These are phyloP conservation scores for Cetonia aurata DNA, from an alignment of 2,888 invertebrate genomes.

Conservation along the genomic window DNA sequence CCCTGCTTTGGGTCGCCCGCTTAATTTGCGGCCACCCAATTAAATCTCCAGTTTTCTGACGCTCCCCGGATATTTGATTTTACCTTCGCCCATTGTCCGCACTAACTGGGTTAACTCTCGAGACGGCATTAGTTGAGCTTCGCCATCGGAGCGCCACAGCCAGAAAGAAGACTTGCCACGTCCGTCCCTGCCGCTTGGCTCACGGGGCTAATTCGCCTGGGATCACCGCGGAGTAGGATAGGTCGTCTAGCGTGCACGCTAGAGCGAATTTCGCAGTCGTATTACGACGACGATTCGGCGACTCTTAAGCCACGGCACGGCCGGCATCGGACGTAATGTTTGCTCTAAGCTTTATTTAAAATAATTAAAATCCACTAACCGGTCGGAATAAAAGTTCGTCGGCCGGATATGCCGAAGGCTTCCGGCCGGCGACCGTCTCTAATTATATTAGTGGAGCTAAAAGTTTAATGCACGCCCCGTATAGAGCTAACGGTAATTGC, in stretches of 20 bases:
- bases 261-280: background rate
- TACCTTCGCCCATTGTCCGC: slow-evolving; percentile 16
- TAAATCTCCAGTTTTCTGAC: slow-evolving; percentile 25
- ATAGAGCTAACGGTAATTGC: slow-evolving; percentile 18
- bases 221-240: slow-evolving; percentile 5
- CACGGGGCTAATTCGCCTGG: slow-evolving; percentile 4
- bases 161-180: slow-evolving; percentile 12
- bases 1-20: background rate
- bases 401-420: background rate
- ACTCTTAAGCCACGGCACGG: background rate
- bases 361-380: slow-evolving; percentile 26
- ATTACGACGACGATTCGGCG: background rate
- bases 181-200: background rate
- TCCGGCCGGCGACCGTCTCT: background rate
- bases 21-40: slow-evolving; percentile 17
- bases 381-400: slow-evolving; percentile 13
- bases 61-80: slow-evolving; percentile 26
- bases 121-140: background rate
- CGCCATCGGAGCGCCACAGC: background rate
- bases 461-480: slow-evolving; percentile 17
- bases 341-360: slow-evolving; percentile 27
- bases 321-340: slow-evolving; percentile 2
- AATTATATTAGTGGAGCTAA: slow-evolving; percentile 8
- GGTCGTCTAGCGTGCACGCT: background rate
- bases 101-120: slow-evolving; percentile 17